Conservation (phyloP, 1,140 invertebrate genomes). For the Ganaspis sp. region DNA sequence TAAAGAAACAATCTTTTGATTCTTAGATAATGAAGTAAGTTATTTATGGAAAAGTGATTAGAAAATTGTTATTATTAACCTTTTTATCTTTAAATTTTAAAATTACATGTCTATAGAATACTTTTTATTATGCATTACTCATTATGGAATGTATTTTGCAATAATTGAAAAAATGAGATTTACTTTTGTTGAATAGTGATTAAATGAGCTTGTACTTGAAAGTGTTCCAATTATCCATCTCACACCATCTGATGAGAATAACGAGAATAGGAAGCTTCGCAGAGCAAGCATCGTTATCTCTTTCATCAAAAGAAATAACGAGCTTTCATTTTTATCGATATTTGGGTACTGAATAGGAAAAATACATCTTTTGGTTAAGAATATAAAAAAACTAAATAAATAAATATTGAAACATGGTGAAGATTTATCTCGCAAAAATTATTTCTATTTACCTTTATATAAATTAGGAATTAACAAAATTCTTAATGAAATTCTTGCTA, state of each 20-base stretch:
- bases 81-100: too few species aligned
- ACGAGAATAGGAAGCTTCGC: background rate
- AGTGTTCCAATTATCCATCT: slow-evolving; percentile 2
- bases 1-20: too few species aligned
- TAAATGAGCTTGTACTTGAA: background rate
- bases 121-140: too few species aligned
- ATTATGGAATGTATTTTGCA: background rate
- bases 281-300: slow-evolving; percentile 5
- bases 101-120: too few species aligned
- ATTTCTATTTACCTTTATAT: background rate
- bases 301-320: slow-evolving; percentile 10
- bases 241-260: slow-evolving; percentile 1
- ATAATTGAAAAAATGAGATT: background rate
- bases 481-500: too few species aligned
- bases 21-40: too few species aligned
- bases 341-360: background rate
- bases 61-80: too few species aligned
- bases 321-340: slow-evolving; percentile 14
- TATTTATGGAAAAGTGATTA: too few species aligned
- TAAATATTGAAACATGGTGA: background rate
- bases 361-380: background rate
- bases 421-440: background rate
- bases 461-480: too few species aligned
- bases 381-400: background rate
- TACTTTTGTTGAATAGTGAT: background rate